Evolutionary conservation across 2,113 vertebrate genomes (phyloP).

Genomic region (Fulmarus glacialis): DNA sequence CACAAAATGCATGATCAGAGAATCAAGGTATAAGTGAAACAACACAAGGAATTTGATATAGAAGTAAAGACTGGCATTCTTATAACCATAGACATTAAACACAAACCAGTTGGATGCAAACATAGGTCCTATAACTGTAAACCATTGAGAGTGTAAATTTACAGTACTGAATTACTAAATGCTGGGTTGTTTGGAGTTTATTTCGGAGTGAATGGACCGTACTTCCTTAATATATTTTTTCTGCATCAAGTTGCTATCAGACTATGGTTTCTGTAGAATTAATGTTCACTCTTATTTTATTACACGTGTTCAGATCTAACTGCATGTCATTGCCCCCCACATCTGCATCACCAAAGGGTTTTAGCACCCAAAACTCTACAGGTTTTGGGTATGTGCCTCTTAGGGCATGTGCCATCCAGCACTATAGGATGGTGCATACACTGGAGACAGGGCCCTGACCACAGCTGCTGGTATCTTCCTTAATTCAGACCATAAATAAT

Average conservation of each 20-base stretch:
- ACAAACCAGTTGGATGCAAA: neutral
- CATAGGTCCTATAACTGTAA: neutral
- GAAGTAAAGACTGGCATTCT: neutral
- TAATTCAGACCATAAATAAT: neutral
- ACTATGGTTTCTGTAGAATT: neutral
- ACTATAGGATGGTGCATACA: fast-evolving
- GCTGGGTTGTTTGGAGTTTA: neutral
- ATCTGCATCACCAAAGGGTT: neutral
- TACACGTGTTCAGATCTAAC: neutral
- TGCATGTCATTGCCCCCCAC: neutral
- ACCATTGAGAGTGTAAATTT: neutral
- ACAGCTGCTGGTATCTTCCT: neutral
- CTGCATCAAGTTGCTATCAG: neutral
- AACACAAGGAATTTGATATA: neutral
- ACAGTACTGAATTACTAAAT: neutral
- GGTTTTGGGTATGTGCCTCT: neutral
- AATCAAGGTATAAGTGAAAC: neutral
- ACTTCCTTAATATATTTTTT: neutral
- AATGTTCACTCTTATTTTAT: neutral
- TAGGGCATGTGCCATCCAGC: neutral
- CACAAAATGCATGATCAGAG: neutral
- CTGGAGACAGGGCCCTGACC: neutral
- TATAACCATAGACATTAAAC: neutral
- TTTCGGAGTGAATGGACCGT: neutral
- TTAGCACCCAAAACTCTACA: neutral